These are phyloP conservation scores for Atrina japonica DNA, from an alignment of 2,888 invertebrate species.

Conservation along the genomic window DNA sequence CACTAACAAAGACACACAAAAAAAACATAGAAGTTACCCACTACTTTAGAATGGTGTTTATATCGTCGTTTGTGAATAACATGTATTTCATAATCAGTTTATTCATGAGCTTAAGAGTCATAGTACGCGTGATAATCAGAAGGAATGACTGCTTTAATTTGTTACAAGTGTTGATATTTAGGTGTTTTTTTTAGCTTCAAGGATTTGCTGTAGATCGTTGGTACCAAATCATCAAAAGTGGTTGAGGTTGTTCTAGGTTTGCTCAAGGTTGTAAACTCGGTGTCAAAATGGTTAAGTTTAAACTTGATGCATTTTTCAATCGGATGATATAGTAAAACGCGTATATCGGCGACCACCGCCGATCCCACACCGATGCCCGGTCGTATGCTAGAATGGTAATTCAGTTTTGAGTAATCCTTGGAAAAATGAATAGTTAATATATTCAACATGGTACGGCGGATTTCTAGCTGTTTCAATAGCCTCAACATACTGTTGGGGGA, in stretches of 20 bases:
- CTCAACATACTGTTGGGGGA: constrained; percentile 42
- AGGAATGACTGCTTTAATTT: constrained; percentile 40
- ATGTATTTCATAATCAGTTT: too few species aligned
- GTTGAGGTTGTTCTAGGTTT: constrained; percentile 11
- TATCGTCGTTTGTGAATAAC: too few species aligned
- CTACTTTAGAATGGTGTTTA: too few species aligned
- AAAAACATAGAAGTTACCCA: too few species aligned
- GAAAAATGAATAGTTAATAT: constrained; percentile 37
- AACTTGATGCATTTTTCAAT: constrained; percentile 25
- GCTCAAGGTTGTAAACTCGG: constrained; percentile 24
- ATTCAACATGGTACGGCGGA: constrained; percentile 33
- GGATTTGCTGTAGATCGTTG: constrained; percentile 9
- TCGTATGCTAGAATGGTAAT: constrained; percentile 33
- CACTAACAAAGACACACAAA: too few species aligned
- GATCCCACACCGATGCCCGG: constrained; percentile 34
- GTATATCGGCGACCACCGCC: constrained; percentile 39
- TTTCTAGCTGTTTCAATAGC: constrained; percentile 12
- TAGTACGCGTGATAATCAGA: constrained; percentile 28
- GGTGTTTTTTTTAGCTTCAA: constrained; percentile 28
- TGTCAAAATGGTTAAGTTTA: constrained; percentile 12
- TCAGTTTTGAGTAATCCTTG: constrained; percentile 21
- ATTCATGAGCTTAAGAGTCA: constrained; percentile 3
- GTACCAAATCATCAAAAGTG: constrained; percentile 3
- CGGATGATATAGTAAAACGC: constrained; percentile 31
- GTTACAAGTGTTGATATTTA: constrained; percentile 36